Base-by-base conservation (phyloP, 2,797 vertebrate genomes). In the Podargus strigoides region DNA sequence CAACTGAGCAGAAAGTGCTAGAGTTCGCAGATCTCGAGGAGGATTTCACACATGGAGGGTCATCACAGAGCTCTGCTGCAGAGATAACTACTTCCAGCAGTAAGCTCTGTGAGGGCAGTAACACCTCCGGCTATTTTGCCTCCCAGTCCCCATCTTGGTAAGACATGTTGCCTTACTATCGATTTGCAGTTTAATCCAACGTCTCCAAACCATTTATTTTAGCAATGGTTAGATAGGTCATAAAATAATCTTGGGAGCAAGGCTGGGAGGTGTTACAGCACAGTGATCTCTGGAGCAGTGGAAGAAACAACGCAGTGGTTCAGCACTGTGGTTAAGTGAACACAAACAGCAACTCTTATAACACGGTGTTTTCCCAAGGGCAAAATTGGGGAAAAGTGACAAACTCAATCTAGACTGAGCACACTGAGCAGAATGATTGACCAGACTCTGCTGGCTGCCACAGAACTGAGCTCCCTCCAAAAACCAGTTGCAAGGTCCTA, bases 241-340 rank as follows among this genome's bases (percentile, higher is more conserved):
- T 52, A 42, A 67, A 83, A 66, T 3, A 3, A 6, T 75, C 16
- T 16, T 3, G 4, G 53, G 50, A 86, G 62, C 46, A 78, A 14
- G 55, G 39, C 30, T 30, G 55, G 39, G 59, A 92, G 41, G 49
- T 37, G 73, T 12, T 8, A 23, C 14, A 55, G 59, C 58, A 18
- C 53, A 36, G 68, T 0, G 0, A 8, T 11, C n/a, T 42, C 70
- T 0, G 0, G 44, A 47, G 59, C 1, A 2, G 18, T 9, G n/a
- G 8, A 44, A 21, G 50, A 52, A 66, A 27, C 3, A 53, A 18
- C 0, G 0, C 44, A 11, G 74, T 1, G 36, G 18, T 22, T 58
- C 77, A 90, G 55, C 26, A 28, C 10, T 0, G 1, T 19, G 56
- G 37, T 3, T 4, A 24, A 28, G 15, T 7, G 20, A 69, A 37